These are phyloP conservation scores for Metopolophium dirhodum DNA, from an alignment of 1,140 invertebrate species.

Conservation along the genomic window DNA sequence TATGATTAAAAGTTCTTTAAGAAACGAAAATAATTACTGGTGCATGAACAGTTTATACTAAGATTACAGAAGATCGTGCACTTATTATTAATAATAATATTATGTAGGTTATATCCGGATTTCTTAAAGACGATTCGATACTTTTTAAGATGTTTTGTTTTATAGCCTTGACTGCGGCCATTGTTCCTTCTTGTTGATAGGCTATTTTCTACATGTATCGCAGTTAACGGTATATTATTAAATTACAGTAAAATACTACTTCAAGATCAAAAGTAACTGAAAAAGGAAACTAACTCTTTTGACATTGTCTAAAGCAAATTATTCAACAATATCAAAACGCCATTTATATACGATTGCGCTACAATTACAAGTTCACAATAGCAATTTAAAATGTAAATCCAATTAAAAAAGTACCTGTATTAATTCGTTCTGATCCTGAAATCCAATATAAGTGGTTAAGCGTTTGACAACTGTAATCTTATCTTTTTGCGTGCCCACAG, in stretches of 20 bases:
- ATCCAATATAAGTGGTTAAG: background rate
- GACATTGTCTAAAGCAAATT: background rate
- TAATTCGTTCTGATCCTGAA: background rate
- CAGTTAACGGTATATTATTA: background rate
- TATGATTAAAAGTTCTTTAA: background rate
- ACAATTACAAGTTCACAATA: background rate
- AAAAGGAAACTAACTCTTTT: background rate
- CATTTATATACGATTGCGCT: background rate
- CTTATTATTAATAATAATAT: conserved; percentile 8
- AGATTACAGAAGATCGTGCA: background rate
- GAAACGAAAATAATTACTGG: conserved; percentile 22
- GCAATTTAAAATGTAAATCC: conserved; percentile 24
- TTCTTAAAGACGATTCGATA: background rate
- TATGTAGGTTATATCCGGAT: conserved; percentile 12
- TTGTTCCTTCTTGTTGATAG: background rate
- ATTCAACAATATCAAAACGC: background rate
- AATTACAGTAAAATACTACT: background rate
- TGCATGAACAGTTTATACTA: background rate
- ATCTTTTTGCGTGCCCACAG: conserved; percentile 18
- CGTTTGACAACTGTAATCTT: background rate
- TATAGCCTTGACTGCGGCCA: background rate
- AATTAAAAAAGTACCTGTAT: conserved; percentile 5
- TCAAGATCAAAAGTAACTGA: conserved; percentile 2
- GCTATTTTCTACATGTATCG: background rate
- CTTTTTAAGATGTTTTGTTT: conserved; percentile 1